Conservation (phyloP, 2,888 invertebrate genomes). For the Julus scandinavius region DNA sequence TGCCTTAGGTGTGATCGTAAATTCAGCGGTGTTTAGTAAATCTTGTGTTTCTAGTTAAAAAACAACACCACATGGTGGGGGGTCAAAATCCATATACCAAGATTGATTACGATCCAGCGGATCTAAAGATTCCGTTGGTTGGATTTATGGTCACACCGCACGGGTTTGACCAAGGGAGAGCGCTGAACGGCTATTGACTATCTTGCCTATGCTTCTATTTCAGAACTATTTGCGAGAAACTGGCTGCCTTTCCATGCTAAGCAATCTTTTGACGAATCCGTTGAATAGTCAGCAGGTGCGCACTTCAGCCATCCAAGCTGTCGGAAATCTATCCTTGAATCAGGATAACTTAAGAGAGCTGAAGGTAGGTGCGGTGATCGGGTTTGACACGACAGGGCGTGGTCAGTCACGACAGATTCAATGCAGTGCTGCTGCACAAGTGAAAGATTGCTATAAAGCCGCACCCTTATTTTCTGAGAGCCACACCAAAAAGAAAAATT, state of each 20-base stretch:
- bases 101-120: background rate
- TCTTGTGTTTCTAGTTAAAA: too few relatives aligned
- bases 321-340: constrained; percentile 70
- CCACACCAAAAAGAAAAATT: background rate
- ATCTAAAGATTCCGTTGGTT: background rate
- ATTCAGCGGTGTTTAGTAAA: background rate
- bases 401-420: background rate
- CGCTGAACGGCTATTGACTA: background rate
- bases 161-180: background rate
- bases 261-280: constrained; percentile 64
- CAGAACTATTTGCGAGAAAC: constrained; percentile 69
- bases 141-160: background rate
- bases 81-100: too few relatives aligned
- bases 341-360: constrained; percentile 69
- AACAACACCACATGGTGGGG: too few relatives aligned
- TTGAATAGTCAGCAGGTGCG: constrained; percentile 66
- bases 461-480: background rate
- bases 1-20: background rate
- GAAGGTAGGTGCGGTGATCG: constrained; percentile 64
- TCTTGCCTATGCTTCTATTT: constrained; percentile 16
- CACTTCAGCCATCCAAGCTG: constrained; percentile 67
- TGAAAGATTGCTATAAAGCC: background rate
- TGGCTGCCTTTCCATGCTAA: constrained; percentile 68
- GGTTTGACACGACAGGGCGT: background rate
- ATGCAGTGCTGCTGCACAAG: background rate